Evolutionary conservation across 30 jellyfish, hydroid and myxozoan genomes (phyloP).

Genomic region (Pseudorhiza aurosa): DNA sequence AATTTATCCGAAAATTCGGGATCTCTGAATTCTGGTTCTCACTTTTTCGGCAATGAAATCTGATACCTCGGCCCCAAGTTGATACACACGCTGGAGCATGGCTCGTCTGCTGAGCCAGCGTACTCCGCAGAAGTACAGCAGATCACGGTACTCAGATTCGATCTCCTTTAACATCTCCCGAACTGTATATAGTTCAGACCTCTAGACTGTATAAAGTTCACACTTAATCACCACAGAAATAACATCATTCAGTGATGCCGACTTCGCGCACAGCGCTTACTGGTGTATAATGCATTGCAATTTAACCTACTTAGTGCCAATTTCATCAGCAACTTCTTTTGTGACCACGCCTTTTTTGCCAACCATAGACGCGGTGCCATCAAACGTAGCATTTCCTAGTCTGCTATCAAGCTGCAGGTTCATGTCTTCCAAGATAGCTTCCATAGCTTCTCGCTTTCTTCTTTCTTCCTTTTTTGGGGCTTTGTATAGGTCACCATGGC

Average conservation of each 20-base stretch:
- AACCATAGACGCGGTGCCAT: slow-evolving; percentile 12
- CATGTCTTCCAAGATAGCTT: too few species aligned
- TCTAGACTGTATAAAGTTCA: not conserved
- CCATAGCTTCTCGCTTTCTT: not conserved
- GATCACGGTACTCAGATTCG: too few species aligned
- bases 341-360: slow-evolving; percentile 9
- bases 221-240: slow-evolving; percentile 1
- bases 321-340: not conserved
- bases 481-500: too few species aligned
- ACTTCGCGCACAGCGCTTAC: slow-evolving; percentile 37
- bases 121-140: slow-evolving; percentile 21
- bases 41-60: slow-evolving; percentile 33
- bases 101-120: slow-evolving; percentile 40
- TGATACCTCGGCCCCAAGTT: slow-evolving; percentile 14
- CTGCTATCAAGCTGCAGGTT: not conserved
- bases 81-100: too few species aligned
- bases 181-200: not conserved
- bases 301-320: not conserved
- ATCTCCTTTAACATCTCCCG: too few species aligned
- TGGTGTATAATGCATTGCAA: slow-evolving; percentile 25
- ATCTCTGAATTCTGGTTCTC: not conserved
- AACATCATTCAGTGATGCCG: not conserved
- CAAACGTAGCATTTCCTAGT: slow-evolving; percentile 18
- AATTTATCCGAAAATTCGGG: slow-evolving; percentile 2
- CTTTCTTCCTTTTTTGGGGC: too few species aligned